These are phyloP conservation scores for Sabellastarte sp. DNA, from an alignment of 2,888 invertebrate species.

Conservation along the genomic window DNA sequence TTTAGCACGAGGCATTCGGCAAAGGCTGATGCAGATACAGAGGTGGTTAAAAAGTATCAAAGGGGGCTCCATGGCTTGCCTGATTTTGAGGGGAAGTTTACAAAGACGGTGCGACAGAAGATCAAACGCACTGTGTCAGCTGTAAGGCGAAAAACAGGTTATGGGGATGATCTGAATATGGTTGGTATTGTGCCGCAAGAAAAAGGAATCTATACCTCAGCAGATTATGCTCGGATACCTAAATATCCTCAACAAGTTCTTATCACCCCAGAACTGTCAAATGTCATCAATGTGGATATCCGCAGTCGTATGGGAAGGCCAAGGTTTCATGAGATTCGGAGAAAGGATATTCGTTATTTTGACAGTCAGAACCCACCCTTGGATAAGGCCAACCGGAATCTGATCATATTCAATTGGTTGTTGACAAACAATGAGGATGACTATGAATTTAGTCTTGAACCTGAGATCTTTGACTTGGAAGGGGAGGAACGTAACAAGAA, in stretches of 20 bases:
- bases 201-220: not conserved
- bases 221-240: not conserved
- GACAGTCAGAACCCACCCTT: not conserved
- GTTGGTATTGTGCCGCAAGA: not conserved
- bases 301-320: not conserved
- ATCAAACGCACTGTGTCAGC: constrained; percentile 1
- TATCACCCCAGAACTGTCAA: not conserved
- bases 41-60: not conserved
- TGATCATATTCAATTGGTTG: not conserved
- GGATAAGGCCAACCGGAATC: not conserved
- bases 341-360: not conserved
- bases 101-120: not conserved
- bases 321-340: not conserved
- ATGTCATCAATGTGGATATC: not conserved
- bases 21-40: not conserved
- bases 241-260: not conserved
- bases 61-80: not conserved
- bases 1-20: too few species aligned
- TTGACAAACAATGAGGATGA: not conserved
- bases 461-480: not conserved
- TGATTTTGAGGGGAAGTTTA: not conserved
- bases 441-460: not conserved
- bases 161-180: not conserved
- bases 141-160: not conserved
- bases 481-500: not conserved